These are phyloP conservation scores for Anastrepha ludens DNA, from an alignment of 1,140 invertebrate species.

Conservation along the genomic window DNA sequence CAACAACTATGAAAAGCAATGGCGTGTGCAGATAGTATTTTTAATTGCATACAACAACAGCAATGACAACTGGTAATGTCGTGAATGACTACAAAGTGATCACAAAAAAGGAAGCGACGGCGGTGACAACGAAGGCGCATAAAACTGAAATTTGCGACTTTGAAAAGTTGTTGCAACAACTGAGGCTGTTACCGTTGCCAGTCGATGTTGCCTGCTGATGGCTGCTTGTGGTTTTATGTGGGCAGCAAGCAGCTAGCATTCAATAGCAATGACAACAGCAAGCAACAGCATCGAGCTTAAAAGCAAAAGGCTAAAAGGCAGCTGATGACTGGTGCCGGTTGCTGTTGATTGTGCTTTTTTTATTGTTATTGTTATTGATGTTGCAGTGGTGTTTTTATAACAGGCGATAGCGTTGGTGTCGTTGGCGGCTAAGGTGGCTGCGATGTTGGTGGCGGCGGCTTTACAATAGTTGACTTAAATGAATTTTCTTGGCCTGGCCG, in stretches of 20 bases:
- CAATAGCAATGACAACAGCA: background rate
- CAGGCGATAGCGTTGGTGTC: conserved; percentile 24
- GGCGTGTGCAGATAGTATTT: conserved; percentile 26
- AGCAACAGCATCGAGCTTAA: background rate
- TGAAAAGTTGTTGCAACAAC: conserved; percentile 51
- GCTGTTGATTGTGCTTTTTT: conserved; percentile 34
- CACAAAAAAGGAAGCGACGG: conserved; percentile 44
- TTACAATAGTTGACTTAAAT: conserved; percentile 19
- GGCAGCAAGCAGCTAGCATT: background rate
- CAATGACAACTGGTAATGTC: conserved; percentile 10
- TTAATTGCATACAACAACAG: conserved; percentile 48
- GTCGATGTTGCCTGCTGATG: background rate
- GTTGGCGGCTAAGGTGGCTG: conserved; percentile 21
- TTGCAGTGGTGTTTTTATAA: conserved; percentile 19
- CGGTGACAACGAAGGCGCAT: conserved; percentile 19
- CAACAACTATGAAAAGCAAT: conserved; percentile 1
- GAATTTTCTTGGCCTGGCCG: background rate
- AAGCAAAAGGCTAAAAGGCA: conserved; percentile 11
- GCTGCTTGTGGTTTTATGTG: conserved; percentile 41
- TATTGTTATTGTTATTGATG: background rate
- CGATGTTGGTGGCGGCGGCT: background rate
- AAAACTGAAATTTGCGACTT: conserved; percentile 46
- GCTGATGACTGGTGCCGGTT: conserved; percentile 28
- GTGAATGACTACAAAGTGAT: background rate
- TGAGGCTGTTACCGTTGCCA: background rate